A percentile compares a stretch with the other conserved stretches of the same genome.
Conservation (phyloP, 2,888 invertebrate genomes). For the Microctonus aethiopoides region DNA sequence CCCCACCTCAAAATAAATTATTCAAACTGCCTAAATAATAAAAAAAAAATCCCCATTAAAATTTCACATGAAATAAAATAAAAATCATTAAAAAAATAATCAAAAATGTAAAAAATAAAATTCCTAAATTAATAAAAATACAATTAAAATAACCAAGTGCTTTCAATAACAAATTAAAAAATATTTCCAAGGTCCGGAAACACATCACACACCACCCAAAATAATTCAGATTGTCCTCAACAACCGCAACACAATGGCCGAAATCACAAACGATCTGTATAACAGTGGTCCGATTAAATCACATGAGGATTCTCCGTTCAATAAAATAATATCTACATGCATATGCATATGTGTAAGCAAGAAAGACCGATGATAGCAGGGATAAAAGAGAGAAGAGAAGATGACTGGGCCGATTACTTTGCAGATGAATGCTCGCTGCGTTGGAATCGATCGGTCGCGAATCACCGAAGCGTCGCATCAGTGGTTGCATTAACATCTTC, state of each 20-base stretch:
- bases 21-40: no score
- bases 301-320: background rate
- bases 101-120: no score
- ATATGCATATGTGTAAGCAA: background rate
- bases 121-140: background rate
- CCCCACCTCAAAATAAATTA: no score
- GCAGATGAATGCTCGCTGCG: conserved; percentile 28
- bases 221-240: background rate
- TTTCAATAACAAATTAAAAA: background rate
- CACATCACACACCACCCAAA: background rate
- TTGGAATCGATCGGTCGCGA: conserved; percentile 27
- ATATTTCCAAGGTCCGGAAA: background rate
- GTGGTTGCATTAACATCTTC: conserved; percentile 20
- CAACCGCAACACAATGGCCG: background rate
- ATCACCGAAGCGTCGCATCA: conserved; percentile 19
- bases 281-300: background rate
- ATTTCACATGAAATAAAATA: no score
- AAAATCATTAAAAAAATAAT: no score
- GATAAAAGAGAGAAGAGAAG: background rate
- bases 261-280: background rate
- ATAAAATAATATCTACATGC: background rate
- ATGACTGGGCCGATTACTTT: conserved; percentile 22
- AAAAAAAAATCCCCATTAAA: no score
- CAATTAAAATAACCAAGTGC: background rate
- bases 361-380: background rate